phyloP scores from a whole-genome alignment of 2,113 vertebrate species.

The Glareola pratincola region DNA sequence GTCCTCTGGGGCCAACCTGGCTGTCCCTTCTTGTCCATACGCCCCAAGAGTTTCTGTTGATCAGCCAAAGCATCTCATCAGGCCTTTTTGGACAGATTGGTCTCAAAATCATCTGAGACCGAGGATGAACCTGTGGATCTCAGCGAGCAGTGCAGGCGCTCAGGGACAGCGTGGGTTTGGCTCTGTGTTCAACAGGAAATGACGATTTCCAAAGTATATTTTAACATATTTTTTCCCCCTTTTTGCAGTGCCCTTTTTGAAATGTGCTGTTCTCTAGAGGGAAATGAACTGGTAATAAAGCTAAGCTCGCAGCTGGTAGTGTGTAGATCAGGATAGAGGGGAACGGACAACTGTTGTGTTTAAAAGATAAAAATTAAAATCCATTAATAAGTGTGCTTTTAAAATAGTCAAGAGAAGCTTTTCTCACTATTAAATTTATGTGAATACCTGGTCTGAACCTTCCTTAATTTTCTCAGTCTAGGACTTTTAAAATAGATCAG shows the following conservation, averaged over 20 bases:
- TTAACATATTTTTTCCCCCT: neutral
- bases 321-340: neutral
- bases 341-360: neutral
- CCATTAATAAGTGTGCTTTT: neutral
- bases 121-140: neutral
- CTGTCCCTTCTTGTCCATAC: rapidly evolving
- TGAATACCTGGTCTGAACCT: neutral
- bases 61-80: neutral
- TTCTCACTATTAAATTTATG: neutral
- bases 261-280: neutral
- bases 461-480: neutral
- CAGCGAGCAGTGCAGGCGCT: neutral
- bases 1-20: rapidly evolving
- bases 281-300: neutral
- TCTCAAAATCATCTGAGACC: neutral
- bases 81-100: neutral
- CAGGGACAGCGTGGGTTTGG: neutral
- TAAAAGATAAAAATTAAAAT: neutral
- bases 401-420: neutral
- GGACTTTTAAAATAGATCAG: neutral
- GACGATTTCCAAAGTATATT: neutral
- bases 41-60: rapidly evolving
- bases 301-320: neutral
- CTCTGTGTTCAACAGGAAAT: neutral
- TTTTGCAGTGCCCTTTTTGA: neutral